Conservation (phyloP, 2,113 vertebrate species). For the Bucco capensis region DNA sequence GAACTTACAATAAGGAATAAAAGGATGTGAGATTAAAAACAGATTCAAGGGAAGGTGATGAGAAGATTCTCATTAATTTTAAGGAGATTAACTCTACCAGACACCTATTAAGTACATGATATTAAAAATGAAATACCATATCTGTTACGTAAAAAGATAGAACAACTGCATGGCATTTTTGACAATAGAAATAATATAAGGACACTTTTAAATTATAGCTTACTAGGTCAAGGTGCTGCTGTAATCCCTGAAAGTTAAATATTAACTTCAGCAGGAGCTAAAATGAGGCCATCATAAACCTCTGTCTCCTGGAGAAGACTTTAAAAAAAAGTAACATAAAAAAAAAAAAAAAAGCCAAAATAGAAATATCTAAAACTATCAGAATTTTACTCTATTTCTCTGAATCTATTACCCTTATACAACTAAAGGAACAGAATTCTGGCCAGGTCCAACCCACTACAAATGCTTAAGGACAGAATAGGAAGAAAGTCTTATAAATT, state of each 20-base stretch:
- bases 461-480: not conserved
- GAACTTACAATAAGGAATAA: not conserved
- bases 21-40: not conserved
- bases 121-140: not conserved
- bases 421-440: not conserved
- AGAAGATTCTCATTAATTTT: not conserved
- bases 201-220: not conserved
- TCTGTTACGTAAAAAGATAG: fast-evolving
- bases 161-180: not conserved
- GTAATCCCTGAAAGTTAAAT: not conserved
- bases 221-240: not conserved
- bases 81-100: not conserved
- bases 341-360: not conserved
- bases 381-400: not conserved
- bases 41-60: not conserved
- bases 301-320: not conserved
- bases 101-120: not conserved
- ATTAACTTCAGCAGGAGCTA: not conserved
- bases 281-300: not conserved
- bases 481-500: not conserved
- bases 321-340: not conserved
- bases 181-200: not conserved
- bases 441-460: not conserved
- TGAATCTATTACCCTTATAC: not conserved
- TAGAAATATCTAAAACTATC: not conserved